Conservation (phyloP, 2,797 vertebrate genomes). For the Telmatherina bonti region DNA sequence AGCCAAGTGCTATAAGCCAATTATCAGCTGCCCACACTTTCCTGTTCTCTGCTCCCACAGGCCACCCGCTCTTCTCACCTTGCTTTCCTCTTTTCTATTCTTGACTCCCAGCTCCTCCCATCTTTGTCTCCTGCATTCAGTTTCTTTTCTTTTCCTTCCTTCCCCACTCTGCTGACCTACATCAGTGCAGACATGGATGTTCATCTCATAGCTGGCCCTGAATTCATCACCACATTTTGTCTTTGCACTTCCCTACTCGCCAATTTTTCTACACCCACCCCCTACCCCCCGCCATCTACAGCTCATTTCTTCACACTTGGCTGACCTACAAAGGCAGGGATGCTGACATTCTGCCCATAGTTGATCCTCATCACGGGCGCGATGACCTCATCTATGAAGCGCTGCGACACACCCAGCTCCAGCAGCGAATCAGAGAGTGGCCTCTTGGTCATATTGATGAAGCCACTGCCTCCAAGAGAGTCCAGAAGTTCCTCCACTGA, state of each 20-base stretch:
- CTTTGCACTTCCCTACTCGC: slow-evolving; percentile 9
- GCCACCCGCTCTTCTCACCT: slow-evolving; percentile 54
- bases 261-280: background rate
- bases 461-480: slow-evolving; percentile 92
- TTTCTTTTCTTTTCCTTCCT: slow-evolving; percentile 8
- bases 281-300: background rate
- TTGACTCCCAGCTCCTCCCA: slow-evolving; percentile 32
- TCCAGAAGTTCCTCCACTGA: slow-evolving; percentile 92
- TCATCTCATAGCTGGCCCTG: slow-evolving; percentile 1
- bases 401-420: slow-evolving; percentile 94
- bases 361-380: slow-evolving; percentile 93
- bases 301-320: slow-evolving; percentile 9
- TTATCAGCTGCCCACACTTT: slow-evolving; percentile 65
- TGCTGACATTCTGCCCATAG: slow-evolving; percentile 93
- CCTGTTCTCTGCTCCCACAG: slow-evolving; percentile 51
- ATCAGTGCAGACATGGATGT: slow-evolving; percentile 9
- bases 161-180: slow-evolving; percentile 39
- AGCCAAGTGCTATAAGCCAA: slow-evolving; percentile 59
- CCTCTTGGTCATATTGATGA: slow-evolving; percentile 95
- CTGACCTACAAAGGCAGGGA: slow-evolving; percentile 97
- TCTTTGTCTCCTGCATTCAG: slow-evolving; percentile 1
- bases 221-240: background rate
- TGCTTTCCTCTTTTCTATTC: slow-evolving; percentile 47
- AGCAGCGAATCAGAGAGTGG: slow-evolving; percentile 93
- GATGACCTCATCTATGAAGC: slow-evolving; percentile 95